These are phyloP conservation scores for Tipula lateralis DNA, from an alignment of 2,888 invertebrate species.

Conservation along the genomic window DNA sequence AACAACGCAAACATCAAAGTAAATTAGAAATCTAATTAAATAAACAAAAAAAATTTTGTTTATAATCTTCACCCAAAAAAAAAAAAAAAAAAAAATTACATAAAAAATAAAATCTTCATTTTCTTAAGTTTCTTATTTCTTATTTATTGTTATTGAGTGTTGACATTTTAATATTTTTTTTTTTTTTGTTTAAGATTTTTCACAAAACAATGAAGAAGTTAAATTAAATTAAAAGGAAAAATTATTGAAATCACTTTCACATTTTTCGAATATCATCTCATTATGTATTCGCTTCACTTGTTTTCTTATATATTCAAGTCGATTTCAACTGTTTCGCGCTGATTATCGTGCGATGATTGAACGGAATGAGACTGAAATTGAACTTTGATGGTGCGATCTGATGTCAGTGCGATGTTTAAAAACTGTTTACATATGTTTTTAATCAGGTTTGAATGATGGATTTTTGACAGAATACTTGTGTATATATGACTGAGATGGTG, in stretches of 20 bases:
- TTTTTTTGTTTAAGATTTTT: background rate
- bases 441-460: background rate
- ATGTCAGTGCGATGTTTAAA: background rate
- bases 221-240: background rate
- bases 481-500: background rate
- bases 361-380: background rate
- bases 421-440: background rate
- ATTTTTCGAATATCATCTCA: background rate
- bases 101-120: background rate
- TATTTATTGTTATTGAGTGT: constrained; percentile 24
- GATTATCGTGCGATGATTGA: background rate
- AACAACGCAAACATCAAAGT: background rate
- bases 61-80: background rate
- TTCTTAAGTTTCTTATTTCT: background rate
- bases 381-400: background rate
- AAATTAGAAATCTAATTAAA: constrained; percentile 24
- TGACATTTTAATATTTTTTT: constrained; percentile 7
- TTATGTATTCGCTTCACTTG: background rate
- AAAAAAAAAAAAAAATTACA: background rate
- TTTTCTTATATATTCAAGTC: background rate
- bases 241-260: background rate
- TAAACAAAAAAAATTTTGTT: background rate
- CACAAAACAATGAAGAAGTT: background rate
- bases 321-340: background rate
- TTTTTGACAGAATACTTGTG: background rate